Base-by-base conservation (phyloP, 2,113 vertebrate species). In the Misgurnus mizolepis region DNA sequence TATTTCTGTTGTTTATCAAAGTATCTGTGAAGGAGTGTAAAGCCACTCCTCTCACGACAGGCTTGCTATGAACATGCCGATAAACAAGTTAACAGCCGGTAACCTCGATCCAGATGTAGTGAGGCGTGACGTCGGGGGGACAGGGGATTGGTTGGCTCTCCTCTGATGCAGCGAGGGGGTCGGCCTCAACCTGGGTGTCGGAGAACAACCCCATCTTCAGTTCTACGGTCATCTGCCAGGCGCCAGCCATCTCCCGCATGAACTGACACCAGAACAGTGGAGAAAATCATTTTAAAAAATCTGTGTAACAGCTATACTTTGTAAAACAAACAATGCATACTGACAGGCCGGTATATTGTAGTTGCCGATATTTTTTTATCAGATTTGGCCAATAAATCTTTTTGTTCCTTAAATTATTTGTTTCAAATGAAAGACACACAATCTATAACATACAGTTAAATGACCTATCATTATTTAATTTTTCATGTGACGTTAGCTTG, bases 221-320 rank as follows among this genome's bases (percentile, higher is more conserved):
- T 87, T 99, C 96, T 85, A 99, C 96, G 0, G 98, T 98, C 98
- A 99, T 99, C 82, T 98, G 97, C 98, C 98, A 99, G 10, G 98
- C 97, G 10, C 98, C 97, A 0, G 96, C 95, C 97, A 99, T 98
- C 89, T 99, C 98, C 0, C 98, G 93, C 96, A 99, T 96, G 80
- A 99, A 99, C 98, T 99, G 82, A 7, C 74, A 50, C 61, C 47
- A 82, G 0, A 69, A 67, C 2, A n/a, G 3, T 39, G 17, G 15
- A 40, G 5, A 71, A 40, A 50, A 1, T 49, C 6, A 76, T 12
- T 22, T 11, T 2, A 47, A 6, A 11, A 53, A 11, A 7, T 18
- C 6, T 58, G 55, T 5, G n/a, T 58, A 58, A 18, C 17, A 53
- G 3, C 11, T 14, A 53, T 14, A 14, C 15, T 15, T 1, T 5